Conservation (phyloP, 2,888 invertebrate genomes). For the Himalopsyche japonica region DNA sequence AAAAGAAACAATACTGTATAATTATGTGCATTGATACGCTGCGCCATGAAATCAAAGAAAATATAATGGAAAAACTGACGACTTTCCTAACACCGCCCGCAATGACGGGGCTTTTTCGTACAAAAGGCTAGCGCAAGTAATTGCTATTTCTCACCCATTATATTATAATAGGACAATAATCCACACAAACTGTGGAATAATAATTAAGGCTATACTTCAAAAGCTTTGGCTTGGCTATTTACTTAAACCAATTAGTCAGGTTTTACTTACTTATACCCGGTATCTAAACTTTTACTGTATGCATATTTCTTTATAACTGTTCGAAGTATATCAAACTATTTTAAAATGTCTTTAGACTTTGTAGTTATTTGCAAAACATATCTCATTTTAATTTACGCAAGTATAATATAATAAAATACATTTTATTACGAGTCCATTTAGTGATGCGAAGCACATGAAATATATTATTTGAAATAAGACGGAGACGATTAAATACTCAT, state of each 20-base stretch:
- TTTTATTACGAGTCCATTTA: too few relatives aligned
- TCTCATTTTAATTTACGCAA: too few relatives aligned
- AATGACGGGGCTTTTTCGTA: conserved; percentile 10
- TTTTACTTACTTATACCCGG: conserved; percentile 3
- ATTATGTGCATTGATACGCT: background rate
- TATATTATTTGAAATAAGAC: too few relatives aligned
- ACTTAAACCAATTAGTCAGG: conserved; percentile 37
- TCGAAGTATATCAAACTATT: background rate
- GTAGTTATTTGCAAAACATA: too few relatives aligned
- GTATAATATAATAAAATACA: too few relatives aligned
- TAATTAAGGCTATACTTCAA: conserved; percentile 16
- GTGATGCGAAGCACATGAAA: too few relatives aligned
- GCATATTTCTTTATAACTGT: conserved; percentile 1
- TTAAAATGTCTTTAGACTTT: background rate
- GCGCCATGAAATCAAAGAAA: background rate
- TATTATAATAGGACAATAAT: conserved; percentile 30
- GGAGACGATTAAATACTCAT: too few relatives aligned
- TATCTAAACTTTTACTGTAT: background rate
- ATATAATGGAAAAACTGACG: background rate
- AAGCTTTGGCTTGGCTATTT: conserved; percentile 19
- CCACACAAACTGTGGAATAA: conserved; percentile 10
- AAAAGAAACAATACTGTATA: too few relatives aligned
- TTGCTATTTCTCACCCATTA: conserved; percentile 33
- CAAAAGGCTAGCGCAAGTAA: conserved; percentile 23
- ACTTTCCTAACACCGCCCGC: background rate